Conservation (phyloP, 2,113 vertebrate species). For the Anhinga anhinga region DNA sequence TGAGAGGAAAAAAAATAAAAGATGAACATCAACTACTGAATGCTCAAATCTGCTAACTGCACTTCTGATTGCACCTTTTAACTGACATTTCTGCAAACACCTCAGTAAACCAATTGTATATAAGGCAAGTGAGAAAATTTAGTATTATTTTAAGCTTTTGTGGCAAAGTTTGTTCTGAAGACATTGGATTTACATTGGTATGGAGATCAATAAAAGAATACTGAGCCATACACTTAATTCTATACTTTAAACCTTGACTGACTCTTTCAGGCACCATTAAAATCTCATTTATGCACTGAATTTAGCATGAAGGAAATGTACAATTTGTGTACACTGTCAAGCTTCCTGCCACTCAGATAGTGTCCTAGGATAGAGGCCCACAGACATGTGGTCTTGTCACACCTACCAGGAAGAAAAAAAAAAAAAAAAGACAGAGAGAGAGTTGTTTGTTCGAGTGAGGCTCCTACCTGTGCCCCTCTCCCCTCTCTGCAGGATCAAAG, state of each 20-base stretch:
- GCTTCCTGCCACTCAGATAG: neutral
- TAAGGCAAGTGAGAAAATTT: neutral
- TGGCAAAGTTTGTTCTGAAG: neutral
- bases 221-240: neutral
- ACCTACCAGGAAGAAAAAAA: neutral
- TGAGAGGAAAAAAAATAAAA: neutral
- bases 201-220: neutral
- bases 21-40: neutral
- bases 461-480: neutral
- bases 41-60: neutral
- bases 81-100: neutral
- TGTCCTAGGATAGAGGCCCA: neutral
- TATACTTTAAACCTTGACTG: neutral
- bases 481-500: neutral
- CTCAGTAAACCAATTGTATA: neutral
- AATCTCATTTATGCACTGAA: neutral
- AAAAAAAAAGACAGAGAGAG: neutral
- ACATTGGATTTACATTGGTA: neutral
- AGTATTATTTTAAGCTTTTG: conserved; percentile 1
- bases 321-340: neutral
- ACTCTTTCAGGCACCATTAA: conserved; percentile 34
- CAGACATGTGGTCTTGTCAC: neutral
- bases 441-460: neutral
- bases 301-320: conserved; percentile 10
- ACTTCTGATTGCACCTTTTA: neutral